A percentile compares a stretch with the other conserved stretches of the same genome.
Evolutionary conservation across 2,113 vertebrate species (phyloP).

Genomic region (Pitta sordida): DNA sequence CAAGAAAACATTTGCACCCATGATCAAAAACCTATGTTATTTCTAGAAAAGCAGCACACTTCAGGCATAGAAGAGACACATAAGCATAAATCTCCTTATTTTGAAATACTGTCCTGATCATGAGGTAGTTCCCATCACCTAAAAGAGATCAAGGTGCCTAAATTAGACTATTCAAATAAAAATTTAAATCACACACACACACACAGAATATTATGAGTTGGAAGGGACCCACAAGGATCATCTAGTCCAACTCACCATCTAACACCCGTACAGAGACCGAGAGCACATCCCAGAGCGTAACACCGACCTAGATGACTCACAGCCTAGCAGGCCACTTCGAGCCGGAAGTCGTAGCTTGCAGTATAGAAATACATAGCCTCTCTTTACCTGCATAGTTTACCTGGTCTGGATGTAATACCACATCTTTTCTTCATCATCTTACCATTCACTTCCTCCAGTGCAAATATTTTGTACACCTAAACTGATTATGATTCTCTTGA

Average conservation of each 20-base stretch:
- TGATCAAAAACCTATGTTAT: neutral
- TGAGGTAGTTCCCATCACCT: neutral
- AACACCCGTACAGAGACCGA: too few species aligned
- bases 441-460: neutral
- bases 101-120: neutral
- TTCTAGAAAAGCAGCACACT: neutral
- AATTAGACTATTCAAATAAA: neutral
- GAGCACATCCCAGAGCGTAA: too few species aligned
- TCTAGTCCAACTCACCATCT: too few species aligned
- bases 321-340: too few species aligned
- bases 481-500: neutral
- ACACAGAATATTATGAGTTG: too few species aligned
- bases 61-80: neutral
- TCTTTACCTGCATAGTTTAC: neutral
- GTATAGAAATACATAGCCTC: neutral
- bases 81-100: neutral
- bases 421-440: neutral
- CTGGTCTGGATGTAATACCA: neutral
- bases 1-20: neutral
- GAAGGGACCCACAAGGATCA: too few species aligned
- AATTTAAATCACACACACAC: too few species aligned
- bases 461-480: neutral
- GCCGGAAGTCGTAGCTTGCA: neutral
- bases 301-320: too few species aligned
- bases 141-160: neutral